phyloP scores from a whole-genome alignment of 92 coral and sea anemone genomes.

The Zoanthus solanderi region DNA sequence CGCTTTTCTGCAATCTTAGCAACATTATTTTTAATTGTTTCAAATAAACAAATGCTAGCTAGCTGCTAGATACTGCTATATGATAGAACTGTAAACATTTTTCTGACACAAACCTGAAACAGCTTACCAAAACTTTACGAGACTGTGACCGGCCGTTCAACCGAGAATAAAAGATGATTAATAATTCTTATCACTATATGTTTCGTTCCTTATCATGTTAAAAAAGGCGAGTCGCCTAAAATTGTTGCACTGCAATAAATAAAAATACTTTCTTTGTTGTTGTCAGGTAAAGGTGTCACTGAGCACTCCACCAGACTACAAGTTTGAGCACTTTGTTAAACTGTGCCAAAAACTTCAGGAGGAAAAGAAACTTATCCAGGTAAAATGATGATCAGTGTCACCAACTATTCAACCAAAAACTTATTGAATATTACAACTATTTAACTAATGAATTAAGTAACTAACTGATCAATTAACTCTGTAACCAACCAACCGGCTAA shows the following conservation, averaged over 20 bases:
- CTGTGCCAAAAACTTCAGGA: constrained; percentile 94
- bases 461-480: not conserved
- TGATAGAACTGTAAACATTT: not conserved
- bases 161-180: not conserved
- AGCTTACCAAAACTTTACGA: not conserved
- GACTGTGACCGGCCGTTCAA: not conserved
- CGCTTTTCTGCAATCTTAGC: not conserved
- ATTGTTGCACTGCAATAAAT: not conserved
- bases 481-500: not conserved
- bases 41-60: too few species aligned
- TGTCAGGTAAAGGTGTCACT: constrained; percentile 55
- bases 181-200: not conserved
- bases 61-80: too few species aligned
- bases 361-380: constrained; percentile 91
- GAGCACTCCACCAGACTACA: constrained; percentile 93
- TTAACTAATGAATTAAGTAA: not conserved
- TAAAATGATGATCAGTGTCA: not conserved
- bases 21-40: not conserved
- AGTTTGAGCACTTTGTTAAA: constrained; percentile 98
- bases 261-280: not conserved
- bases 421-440: not conserved
- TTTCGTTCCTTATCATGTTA: not conserved
- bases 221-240: not conserved
- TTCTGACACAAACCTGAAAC: not conserved
- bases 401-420: not conserved